These are phyloP conservation scores for Branchinecta sandiegonensis DNA, from an alignment of 2,888 invertebrate species.

Conservation along the genomic window DNA sequence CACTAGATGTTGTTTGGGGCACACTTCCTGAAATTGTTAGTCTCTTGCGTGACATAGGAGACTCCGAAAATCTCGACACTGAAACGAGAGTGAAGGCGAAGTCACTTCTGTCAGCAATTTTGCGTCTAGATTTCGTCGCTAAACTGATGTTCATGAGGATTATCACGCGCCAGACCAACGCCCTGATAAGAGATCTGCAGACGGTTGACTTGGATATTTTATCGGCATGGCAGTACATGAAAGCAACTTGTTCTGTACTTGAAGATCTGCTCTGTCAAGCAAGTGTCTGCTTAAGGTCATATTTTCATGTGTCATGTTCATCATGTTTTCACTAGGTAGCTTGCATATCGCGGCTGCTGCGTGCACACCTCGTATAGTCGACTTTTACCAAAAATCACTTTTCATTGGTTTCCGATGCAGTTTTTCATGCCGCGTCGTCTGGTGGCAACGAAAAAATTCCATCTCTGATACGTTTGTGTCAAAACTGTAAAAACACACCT, in stretches of 20 bases:
- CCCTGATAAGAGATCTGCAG: not conserved
- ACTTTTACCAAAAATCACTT: no score
- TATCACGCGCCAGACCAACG: not conserved
- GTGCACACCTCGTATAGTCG: no score
- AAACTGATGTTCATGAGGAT: not conserved
- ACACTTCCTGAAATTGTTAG: not conserved
- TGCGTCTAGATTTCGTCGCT: not conserved
- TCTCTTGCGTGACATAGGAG: constrained; percentile 3
- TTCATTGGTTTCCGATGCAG: no score
- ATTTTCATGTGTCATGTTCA: no score
- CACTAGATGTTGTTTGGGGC: constrained; percentile 17
- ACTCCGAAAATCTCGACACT: not conserved
- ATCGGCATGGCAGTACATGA: constrained; percentile 1
- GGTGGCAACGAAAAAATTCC: no score
- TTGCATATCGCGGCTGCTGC: no score
- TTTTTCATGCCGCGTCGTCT: no score
- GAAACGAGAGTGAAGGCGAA: not conserved
- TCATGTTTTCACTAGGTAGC: no score
- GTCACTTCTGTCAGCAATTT: not conserved
- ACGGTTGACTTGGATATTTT: not conserved
- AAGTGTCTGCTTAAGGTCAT: no score
- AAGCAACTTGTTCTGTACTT: constrained; percentile 1
- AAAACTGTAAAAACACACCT: no score
- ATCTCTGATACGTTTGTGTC: no score
- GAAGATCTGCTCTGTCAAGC: constrained; percentile 8